A percentile compares a stretch with the other conserved stretches of the same genome.
Conservation (phyloP, 2,888 invertebrate species). For the Ptilodon capucinus region DNA sequence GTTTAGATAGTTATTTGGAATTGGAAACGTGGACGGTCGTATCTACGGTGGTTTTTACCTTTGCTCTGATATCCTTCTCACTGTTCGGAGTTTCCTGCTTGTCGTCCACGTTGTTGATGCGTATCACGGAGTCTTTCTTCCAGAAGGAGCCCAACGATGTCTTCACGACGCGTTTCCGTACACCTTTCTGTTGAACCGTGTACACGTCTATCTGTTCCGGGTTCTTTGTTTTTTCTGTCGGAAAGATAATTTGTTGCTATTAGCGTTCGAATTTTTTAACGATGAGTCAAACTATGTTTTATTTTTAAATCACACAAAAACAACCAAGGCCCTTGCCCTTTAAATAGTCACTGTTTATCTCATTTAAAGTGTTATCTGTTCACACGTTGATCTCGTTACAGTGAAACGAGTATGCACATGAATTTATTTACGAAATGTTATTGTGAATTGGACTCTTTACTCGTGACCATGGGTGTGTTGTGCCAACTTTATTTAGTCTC, state of each 20-base stretch:
- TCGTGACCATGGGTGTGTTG: conserved; percentile 48
- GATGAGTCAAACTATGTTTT: conserved; percentile 17
- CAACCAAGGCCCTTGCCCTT: conserved; percentile 42
- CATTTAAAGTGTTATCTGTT: conserved; percentile 43
- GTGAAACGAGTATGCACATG: conserved; percentile 36
- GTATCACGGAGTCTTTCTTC: conserved; percentile 85
- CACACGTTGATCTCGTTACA: conserved; percentile 40
- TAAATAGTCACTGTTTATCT: conserved; percentile 29
- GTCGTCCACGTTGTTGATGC: conserved; percentile 89
- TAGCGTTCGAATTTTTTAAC: conserved; percentile 19
- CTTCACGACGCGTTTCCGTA: conserved; percentile 83
- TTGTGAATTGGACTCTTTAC: conserved; percentile 48
- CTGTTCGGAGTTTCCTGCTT: conserved; percentile 86
- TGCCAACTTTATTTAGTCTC: conserved; percentile 60
- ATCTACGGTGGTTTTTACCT: conserved; percentile 70
- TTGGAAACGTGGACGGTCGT: conserved; percentile 61
- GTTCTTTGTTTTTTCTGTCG: conserved; percentile 88
- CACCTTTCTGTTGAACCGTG: conserved; percentile 84
- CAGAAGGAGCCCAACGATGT: conserved; percentile 86
- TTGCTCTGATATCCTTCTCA: conserved; percentile 86
- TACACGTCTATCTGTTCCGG: conserved; percentile 87
- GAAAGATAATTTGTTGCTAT: conserved; percentile 26
- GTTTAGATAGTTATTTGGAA: conserved; percentile 42
- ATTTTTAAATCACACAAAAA: conserved; percentile 16
- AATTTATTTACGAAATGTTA: conserved; percentile 67